Percentiles rank a stretch among this genome's conserved stretches.
Evolutionary conservation across 2,888 invertebrate species (phyloP).

Genomic region (Acrobeloides nanus): DNA sequence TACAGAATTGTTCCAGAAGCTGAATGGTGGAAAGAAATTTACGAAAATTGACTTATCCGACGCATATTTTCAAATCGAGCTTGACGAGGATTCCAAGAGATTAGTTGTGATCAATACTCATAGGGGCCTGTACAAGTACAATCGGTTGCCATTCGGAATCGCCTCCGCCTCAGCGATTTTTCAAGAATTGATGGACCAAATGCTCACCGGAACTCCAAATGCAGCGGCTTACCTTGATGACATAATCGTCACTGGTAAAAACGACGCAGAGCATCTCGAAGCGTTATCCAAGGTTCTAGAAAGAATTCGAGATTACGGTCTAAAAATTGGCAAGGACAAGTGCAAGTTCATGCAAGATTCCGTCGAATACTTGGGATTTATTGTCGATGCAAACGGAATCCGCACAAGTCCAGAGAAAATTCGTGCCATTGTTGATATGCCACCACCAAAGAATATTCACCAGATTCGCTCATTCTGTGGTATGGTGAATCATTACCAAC

Average conservation of each 20-base stretch:
- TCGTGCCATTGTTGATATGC: slow-evolving; percentile 20
- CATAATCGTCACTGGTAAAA: slow-evolving; percentile 19
- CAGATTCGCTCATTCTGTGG: slow-evolving; percentile 20
- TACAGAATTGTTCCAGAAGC: slow-evolving; percentile 24
- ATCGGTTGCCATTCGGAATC: slow-evolving; percentile 32
- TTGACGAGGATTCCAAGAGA: slow-evolving; percentile 22
- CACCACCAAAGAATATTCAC: slow-evolving; percentile 11
- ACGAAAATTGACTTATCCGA: slow-evolving; percentile 30
- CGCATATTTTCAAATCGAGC: slow-evolving; percentile 31
- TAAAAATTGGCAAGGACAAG: slow-evolving; percentile 27
- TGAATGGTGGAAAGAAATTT: slow-evolving; percentile 26
- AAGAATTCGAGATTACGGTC: slow-evolving; percentile 21
- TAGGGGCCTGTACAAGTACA: slow-evolving; percentile 26
- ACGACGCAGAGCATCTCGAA: slow-evolving; percentile 16
- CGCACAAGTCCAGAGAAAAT: slow-evolving; percentile 21
- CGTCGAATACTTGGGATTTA: slow-evolving; percentile 27
- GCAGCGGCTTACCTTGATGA: slow-evolving; percentile 28
- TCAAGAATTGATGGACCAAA: slow-evolving; percentile 25
- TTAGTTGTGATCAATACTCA: slow-evolving; percentile 30
- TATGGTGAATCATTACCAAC: slow-evolving; percentile 20
- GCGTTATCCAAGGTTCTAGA: slow-evolving; percentile 14
- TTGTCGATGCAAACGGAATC: slow-evolving; percentile 18
- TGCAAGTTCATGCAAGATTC: slow-evolving; percentile 22
- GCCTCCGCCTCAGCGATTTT: slow-evolving; percentile 29
- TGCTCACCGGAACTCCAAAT: slow-evolving; percentile 20